Conservation (phyloP, 2,797 vertebrate genomes). For the Coendou prehensilis region DNA sequence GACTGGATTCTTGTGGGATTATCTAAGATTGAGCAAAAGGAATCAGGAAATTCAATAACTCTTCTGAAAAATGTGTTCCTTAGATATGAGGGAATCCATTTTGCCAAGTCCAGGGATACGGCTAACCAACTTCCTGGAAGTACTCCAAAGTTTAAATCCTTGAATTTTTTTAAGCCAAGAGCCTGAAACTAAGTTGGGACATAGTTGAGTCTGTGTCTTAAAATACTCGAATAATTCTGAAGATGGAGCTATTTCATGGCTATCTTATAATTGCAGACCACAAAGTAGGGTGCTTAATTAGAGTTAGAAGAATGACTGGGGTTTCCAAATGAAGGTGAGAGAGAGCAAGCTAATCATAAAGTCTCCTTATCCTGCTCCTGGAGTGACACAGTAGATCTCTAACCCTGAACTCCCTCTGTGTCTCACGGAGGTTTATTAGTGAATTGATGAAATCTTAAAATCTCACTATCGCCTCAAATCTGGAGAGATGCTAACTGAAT, state of each 20-base stretch:
- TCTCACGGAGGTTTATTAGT: neutral
- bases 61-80: conserved; percentile 10
- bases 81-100: conserved; percentile 2
- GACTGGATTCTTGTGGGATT: neutral
- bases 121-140: conserved; percentile 26
- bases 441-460: neutral
- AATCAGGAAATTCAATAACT: conserved; percentile 31
- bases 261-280: neutral
- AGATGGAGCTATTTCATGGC: neutral
- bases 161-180: conserved; percentile 28
- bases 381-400: neutral
- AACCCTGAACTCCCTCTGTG: neutral
- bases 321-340: neutral
- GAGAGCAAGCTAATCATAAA: neutral
- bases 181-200: neutral
- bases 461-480: neutral
- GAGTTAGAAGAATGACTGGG: conserved; percentile 3
- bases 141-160: conserved; percentile 25
- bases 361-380: neutral
- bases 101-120: neutral
- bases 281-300: neutral
- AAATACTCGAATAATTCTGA: conserved; percentile 42
- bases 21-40: neutral
- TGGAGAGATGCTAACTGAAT: neutral
- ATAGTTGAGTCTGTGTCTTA: neutral